Evolutionary conservation across 2,888 invertebrate species (phyloP).

Genomic region (Stenolophus ochropezus): DNA sequence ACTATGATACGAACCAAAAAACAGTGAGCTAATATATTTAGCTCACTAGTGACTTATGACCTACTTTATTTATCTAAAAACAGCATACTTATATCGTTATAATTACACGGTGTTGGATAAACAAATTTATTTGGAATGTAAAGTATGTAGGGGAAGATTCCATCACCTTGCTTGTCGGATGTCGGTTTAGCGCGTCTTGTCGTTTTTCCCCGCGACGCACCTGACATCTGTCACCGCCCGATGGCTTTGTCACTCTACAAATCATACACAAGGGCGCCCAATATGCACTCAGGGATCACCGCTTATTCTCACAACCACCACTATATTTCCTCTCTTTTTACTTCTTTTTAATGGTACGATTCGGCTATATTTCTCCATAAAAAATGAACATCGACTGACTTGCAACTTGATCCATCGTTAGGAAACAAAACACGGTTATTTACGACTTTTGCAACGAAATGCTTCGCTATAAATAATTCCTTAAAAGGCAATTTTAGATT

Average conservation of each 20-base stretch:
- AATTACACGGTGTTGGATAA: no score
- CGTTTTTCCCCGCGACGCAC: conserved; percentile 12
- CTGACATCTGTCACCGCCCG: conserved; percentile 1
- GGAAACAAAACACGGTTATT: neutral
- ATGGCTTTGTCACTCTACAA: neutral
- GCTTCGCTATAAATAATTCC: neutral
- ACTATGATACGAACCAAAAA: no score
- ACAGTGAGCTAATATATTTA: no score
- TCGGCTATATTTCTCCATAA: neutral
- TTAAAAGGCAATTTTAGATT: no score
- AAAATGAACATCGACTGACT: neutral
- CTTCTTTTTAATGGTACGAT: no score
- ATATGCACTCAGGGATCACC: neutral
- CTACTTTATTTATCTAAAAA: no score
- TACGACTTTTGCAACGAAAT: neutral
- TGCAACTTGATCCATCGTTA: neutral
- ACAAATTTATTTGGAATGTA: no score
- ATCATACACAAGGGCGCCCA: neutral
- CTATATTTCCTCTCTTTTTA: no score
- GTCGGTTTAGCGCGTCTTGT: conserved; percentile 7
- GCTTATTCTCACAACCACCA: no score
- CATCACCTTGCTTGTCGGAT: neutral
- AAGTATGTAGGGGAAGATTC: no score
- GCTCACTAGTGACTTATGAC: no score
- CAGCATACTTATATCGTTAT: no score